phyloP scores from a whole-genome alignment of 2,888 invertebrate genomes.

The Iphiclides podalirius region DNA sequence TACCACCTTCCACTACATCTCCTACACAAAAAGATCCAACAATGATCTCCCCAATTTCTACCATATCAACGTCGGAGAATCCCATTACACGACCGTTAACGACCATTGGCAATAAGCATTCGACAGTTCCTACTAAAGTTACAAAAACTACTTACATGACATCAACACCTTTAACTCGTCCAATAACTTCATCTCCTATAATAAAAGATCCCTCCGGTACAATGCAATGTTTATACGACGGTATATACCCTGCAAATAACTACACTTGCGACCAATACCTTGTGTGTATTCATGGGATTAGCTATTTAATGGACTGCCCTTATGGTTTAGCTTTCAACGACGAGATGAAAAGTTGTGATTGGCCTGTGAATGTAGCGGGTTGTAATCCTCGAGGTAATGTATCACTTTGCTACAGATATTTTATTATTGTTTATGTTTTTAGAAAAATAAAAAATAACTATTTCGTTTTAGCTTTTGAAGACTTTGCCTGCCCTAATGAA shows the following conservation, averaged over 20 bases:
- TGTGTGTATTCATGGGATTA: conserved; percentile 13
- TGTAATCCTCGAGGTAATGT: conserved; percentile 80
- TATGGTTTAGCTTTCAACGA: conserved; percentile 88
- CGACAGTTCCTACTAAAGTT: too few relatives aligned
- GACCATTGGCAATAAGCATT: too few relatives aligned
- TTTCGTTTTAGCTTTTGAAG: conserved; percentile 46
- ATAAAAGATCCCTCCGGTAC: conserved; percentile 18
- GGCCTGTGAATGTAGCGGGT: conserved; percentile 88
- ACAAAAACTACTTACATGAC: too few relatives aligned
- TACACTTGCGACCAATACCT: conserved; percentile 15
- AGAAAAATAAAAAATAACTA: not conserved
- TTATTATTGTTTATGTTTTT: not conserved
- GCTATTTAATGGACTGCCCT: conserved; percentile 82
- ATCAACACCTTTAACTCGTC: not conserved
- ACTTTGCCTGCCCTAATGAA: conserved; percentile 9
- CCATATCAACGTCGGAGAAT: not conserved
- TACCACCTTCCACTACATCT: not conserved
- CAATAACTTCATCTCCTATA: not conserved
- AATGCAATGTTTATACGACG: conserved; percentile 7
- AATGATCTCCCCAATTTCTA: not conserved
- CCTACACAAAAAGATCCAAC: not conserved
- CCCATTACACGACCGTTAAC: not conserved
- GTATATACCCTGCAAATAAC: conserved; percentile 9
- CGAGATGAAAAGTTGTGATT: conserved; percentile 86
- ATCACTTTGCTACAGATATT: not conserved